Evolutionary conservation across 2,888 invertebrate genomes (phyloP), one percentile per base, ranked within the genome.

Genomic region (Xiphydria camelus): DNA sequence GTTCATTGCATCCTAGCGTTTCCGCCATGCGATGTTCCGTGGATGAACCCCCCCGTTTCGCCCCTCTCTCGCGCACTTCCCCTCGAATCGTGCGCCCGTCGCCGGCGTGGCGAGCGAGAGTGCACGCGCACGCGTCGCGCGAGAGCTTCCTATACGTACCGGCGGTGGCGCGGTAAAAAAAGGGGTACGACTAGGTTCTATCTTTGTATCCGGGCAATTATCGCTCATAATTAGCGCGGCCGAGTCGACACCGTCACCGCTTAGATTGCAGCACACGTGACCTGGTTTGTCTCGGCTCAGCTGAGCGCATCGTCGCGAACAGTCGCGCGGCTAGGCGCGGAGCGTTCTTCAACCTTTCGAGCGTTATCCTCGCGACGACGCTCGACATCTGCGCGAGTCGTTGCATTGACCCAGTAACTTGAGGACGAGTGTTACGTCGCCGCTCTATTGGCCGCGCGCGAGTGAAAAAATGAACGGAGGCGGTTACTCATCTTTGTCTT

Each of bases 361-460:
- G 55, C 53, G 52, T 59, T 58, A 57, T 57, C 53, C 43, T 58
- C 25, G n/a, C n/a, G n/a, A n/a, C n/a, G 43, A 25, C 42, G 47
- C 46, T 52, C 49, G 49, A 47, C 55, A 57, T 55, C 58, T 60
- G 37, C 52, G 51, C 55, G 63, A 66, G 68, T 68, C 65, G 66
- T 70, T 66, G 69, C 69, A 69, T 66, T 68, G 69, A 69, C 66
- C 64, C 57, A 66, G 62, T 61, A n/a, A n/a, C n/a, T n/a, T n/a
- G n/a, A n/a, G n/a, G n/a, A n/a, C n/a, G n/a, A n/a, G n/a, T n/a
- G n/a, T n/a, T n/a, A n/a, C n/a, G n/a, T n/a, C n/a, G n/a, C n/a
- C n/a, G n/a, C n/a, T n/a, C n/a, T n/a, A n/a, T n/a, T n/a, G n/a
- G n/a, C n/a, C n/a, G n/a, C n/a, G n/a, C n/a, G n/a, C n/a, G n/a